A percentile compares a stretch with the other conserved stretches of the same genome.
These are phyloP conservation scores for Leptobrachium ailaonicum DNA, from an alignment of 2,113 vertebrate genomes.

Conservation along the genomic window DNA sequence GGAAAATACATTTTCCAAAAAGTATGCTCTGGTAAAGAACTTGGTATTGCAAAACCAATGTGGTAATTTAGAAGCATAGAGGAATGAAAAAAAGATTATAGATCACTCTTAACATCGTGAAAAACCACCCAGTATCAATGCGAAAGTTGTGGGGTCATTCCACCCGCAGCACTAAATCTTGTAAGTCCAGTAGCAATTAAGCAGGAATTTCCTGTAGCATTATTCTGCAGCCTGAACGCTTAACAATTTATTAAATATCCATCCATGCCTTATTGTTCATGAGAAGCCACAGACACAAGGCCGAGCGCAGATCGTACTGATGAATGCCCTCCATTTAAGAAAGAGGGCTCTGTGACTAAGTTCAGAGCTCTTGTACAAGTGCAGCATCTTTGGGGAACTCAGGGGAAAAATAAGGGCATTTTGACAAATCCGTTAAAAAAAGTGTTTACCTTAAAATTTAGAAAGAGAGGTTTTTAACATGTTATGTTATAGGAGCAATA, in stretches of 20 bases:
- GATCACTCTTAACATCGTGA: background rate
- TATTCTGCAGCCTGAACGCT: slow-evolving; percentile 5
- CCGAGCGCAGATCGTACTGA: slow-evolving; percentile 46
- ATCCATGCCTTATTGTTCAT: slow-evolving; percentile 23
- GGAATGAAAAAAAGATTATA: slow-evolving; percentile 40
- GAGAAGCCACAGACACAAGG: slow-evolving; percentile 43
- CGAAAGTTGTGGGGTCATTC: slow-evolving; percentile 1
- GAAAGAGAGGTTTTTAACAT: too few species aligned
- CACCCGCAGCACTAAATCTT: slow-evolving; percentile 2
- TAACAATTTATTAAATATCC: slow-evolving; percentile 22
- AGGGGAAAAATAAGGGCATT: background rate
- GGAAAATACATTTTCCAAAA: background rate
- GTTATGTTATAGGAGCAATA: too few species aligned
- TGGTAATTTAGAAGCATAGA: background rate
- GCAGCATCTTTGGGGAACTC: background rate
- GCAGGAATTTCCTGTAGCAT: slow-evolving; percentile 37
- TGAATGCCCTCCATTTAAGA: slow-evolving; percentile 51
- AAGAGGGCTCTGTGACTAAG: slow-evolving; percentile 38
- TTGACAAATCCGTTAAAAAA: background rate
- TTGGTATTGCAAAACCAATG: background rate
- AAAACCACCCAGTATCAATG: slow-evolving; percentile 33
- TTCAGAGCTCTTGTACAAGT: slow-evolving; percentile 32
- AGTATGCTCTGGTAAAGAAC: background rate
- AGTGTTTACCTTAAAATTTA: too few species aligned
- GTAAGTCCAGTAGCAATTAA: slow-evolving; percentile 28